A percentile compares a stretch with the other conserved stretches of the same genome.
phyloP scores from a whole-genome alignment of 2,113 vertebrate genomes.

The Bagarius yarrelli region DNA sequence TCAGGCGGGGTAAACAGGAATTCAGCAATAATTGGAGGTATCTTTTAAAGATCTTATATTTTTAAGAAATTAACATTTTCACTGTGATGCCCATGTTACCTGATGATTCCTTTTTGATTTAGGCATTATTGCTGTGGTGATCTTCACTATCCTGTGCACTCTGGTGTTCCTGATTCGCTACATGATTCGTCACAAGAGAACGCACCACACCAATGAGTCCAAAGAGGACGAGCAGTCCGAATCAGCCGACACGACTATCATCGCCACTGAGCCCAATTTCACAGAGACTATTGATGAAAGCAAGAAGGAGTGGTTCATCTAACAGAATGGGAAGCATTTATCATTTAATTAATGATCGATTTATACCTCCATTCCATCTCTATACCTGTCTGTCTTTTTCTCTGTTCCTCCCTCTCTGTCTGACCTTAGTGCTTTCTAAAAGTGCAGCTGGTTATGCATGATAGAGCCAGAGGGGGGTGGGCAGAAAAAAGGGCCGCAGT shows the following conservation, averaged over 20 bases:
- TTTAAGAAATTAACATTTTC: background rate
- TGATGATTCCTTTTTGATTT: background rate
- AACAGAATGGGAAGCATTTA: background rate
- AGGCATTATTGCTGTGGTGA: conserved; percentile 97
- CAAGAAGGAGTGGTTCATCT: conserved; percentile 26
- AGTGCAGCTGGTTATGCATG: conserved; percentile 13
- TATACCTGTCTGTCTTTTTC: background rate
- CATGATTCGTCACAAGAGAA: conserved; percentile 99
- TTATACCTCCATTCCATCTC: background rate
- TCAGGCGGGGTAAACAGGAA: conserved; percentile 96
- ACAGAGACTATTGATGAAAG: conserved; percentile 18
- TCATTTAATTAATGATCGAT: background rate
- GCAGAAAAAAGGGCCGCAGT: background rate
- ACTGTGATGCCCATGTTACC: too few relatives aligned
- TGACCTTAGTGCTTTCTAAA: background rate
- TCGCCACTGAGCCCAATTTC: conserved; percentile 12
- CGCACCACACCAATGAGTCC: conserved; percentile 96
- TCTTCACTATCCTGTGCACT: conserved; percentile 97
- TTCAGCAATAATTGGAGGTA: conserved; percentile 96
- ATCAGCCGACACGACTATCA: conserved; percentile 66
- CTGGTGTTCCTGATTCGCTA: conserved; percentile 97
- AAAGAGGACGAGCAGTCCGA: conserved; percentile 88
- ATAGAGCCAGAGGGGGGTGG: background rate
- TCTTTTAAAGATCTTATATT: background rate
- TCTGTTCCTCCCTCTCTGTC: background rate